These are phyloP conservation scores for Lacerta agilis DNA, from an alignment of 2,797 vertebrate species.

Conservation along the genomic window DNA sequence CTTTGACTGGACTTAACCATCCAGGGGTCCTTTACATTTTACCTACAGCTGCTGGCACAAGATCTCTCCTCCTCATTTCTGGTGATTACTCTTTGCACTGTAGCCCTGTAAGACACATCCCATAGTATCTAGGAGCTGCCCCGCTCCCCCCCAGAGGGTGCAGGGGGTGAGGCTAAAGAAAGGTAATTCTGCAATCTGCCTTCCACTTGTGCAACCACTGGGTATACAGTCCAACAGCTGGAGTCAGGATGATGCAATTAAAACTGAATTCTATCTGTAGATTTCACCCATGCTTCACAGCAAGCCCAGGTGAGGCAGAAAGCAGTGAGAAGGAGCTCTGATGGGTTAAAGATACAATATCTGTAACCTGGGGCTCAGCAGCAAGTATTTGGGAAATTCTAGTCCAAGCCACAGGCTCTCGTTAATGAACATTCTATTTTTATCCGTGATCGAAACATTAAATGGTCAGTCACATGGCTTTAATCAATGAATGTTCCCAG, in stretches of 20 bases:
- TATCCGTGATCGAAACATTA: not conserved
- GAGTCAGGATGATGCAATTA: not conserved
- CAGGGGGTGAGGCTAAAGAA: too few relatives aligned
- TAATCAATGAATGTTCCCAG: slow-evolving; percentile 21
- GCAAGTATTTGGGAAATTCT: not conserved
- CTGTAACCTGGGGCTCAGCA: not conserved
- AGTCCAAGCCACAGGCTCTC: not conserved
- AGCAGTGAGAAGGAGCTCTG: not conserved
- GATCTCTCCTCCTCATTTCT: too few relatives aligned
- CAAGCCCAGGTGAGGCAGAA: not conserved
- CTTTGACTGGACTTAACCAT: too few relatives aligned
- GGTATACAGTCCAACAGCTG: too few relatives aligned
- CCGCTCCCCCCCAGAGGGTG: too few relatives aligned
- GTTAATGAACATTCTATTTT: slow-evolving; percentile 15
- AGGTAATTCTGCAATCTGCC: too few relatives aligned
- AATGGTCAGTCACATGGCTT: slow-evolving; percentile 32
- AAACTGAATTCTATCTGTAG: not conserved
- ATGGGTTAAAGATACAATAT: not conserved
- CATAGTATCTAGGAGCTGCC: too few relatives aligned
- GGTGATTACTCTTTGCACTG: too few relatives aligned
- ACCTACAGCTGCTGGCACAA: too few relatives aligned
- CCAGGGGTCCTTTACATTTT: too few relatives aligned
- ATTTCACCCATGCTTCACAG: not conserved
- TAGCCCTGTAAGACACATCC: too few relatives aligned
- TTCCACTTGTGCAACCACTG: too few relatives aligned